A percentile compares a stretch with the other conserved stretches of the same genome.
These are phyloP conservation scores for Drosophila quadrilineata DNA, from an alignment of 1,140 invertebrate genomes.

Conservation along the genomic window DNA sequence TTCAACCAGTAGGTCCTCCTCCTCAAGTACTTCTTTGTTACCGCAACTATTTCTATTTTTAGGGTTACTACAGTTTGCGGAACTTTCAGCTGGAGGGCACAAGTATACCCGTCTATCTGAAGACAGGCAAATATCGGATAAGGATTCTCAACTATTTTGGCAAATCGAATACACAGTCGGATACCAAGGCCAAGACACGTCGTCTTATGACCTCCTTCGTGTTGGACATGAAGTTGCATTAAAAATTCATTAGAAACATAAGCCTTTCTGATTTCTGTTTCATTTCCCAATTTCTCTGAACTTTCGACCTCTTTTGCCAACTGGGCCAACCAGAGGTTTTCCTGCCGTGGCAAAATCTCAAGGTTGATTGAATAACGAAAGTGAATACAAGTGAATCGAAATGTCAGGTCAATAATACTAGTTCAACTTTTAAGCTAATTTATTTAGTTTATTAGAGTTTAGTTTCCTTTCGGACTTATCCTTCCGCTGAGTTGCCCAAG, in stretches of 20 bases:
- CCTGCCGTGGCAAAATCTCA: too few relatives aligned
- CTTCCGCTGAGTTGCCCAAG: too few relatives aligned
- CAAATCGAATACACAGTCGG: neutral
- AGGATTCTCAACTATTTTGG: conserved; percentile 38
- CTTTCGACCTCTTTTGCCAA: neutral
- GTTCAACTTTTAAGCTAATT: too few relatives aligned
- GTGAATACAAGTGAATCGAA: too few relatives aligned
- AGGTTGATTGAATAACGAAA: too few relatives aligned
- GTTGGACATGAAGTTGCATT: conserved; percentile 57
- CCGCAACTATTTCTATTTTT: neutral
- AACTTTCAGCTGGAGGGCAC: conserved; percentile 48
- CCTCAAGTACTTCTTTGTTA: neutral
- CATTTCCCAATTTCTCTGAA: neutral
- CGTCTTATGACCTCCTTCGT: conserved; percentile 33
- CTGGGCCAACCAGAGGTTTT: too few relatives aligned
- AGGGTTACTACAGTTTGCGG: conserved; percentile 44
- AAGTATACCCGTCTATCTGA: conserved; percentile 53
- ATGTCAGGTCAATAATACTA: too few relatives aligned
- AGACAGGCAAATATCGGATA: conserved; percentile 40
- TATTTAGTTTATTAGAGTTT: too few relatives aligned
- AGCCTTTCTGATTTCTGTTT: neutral
- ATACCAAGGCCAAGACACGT: conserved; percentile 28
- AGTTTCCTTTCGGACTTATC: too few relatives aligned
- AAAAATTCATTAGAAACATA: conserved; percentile 11
- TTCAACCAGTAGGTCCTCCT: conserved; percentile 32